Evolutionary conservation across 2,113 vertebrate species (phyloP).

Genomic region (Triplophysa rosa): DNA sequence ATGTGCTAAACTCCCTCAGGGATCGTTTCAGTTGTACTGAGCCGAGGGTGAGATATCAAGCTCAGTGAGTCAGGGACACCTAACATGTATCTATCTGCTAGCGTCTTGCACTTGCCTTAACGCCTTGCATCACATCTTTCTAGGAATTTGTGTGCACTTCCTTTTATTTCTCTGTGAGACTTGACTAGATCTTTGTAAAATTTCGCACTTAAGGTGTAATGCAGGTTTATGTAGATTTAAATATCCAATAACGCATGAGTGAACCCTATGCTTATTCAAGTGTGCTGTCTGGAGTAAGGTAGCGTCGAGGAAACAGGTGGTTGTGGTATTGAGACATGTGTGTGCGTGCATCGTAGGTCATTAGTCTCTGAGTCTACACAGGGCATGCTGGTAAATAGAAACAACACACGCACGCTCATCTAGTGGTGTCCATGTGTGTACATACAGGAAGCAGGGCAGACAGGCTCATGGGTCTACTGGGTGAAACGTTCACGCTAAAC

Average conservation of each 20-base stretch:
- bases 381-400: constrained; percentile 38
- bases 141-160: not conserved
- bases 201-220: not conserved
- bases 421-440: constrained; percentile 19
- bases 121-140: not conserved
- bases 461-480: constrained; percentile 33
- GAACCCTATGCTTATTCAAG: too few species aligned
- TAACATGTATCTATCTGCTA: constrained; percentile 38
- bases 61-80: constrained; percentile 34
- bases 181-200: not conserved
- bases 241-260: not conserved
- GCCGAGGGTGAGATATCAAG: constrained; percentile 39
- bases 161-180: not conserved
- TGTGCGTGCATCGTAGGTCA: constrained; percentile 55
- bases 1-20: not conserved
- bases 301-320: constrained; percentile 61
- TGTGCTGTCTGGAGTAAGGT: not conserved
- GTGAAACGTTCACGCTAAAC: constrained; percentile 32
- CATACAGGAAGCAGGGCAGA: constrained; percentile 27
- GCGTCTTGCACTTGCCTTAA: constrained; percentile 43
- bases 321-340: constrained; percentile 43
- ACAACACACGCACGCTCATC: constrained; percentile 25
- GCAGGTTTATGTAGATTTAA: not conserved
- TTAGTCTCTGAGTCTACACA: constrained; percentile 35
- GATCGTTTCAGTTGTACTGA: constrained; percentile 16